A percentile compares a stretch with the other conserved stretches of the same genome.
Conservation (phyloP, 2,888 invertebrate genomes). For the Sympetrum striolatum region DNA sequence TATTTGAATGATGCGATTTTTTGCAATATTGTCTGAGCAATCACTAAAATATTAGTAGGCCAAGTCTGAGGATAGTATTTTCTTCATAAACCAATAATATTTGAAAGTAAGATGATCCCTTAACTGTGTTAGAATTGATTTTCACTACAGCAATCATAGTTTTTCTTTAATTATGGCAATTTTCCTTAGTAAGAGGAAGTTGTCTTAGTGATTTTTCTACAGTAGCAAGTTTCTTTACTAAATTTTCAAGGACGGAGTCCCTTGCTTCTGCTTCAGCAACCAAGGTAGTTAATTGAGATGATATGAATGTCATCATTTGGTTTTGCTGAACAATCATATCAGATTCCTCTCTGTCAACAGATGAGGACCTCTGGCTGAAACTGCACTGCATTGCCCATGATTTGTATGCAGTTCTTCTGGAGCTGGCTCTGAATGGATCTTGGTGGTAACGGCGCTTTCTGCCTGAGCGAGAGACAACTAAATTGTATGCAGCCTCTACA, state of each 20-base stretch:
- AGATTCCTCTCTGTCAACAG: background rate
- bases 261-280: conserved; percentile 10
- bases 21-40: too few relatives aligned
- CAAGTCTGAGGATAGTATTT: too few relatives aligned
- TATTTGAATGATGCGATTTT: too few relatives aligned
- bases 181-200: background rate
- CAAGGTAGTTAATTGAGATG: conserved; percentile 3
- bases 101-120: too few relatives aligned
- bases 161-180: background rate
- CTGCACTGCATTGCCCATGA: background rate
- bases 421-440: background rate
- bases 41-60: too few relatives aligned
- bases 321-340: background rate
- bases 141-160: too few relatives aligned
- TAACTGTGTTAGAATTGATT: too few relatives aligned
- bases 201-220: background rate
- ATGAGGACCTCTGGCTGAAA: background rate
- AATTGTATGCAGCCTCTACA: conserved; percentile 74
- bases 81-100: too few relatives aligned
- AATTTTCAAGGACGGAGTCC: background rate
- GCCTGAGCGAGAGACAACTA: conserved; percentile 69
- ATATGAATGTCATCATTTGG: conserved; percentile 2
- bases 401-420: conserved; percentile 16
- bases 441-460: conserved; percentile 52
- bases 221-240: background rate